Evolutionary conservation across 2,113 vertebrate species (phyloP).

Genomic region (Caracal caracal): DNA sequence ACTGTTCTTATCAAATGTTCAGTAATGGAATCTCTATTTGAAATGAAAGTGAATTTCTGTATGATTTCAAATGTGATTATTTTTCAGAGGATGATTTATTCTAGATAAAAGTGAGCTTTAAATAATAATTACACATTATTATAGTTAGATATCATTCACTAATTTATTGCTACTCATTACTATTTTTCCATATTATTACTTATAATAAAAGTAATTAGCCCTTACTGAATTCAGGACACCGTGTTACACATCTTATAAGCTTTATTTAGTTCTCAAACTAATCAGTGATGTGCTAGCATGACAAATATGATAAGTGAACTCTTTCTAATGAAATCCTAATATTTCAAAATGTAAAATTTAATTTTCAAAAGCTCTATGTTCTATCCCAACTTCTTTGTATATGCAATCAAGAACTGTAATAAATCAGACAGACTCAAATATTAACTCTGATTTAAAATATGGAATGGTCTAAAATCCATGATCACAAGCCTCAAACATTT

Average conservation of each 20-base stretch:
- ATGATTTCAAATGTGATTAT: neutral
- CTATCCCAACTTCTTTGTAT: neutral
- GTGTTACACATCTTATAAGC: neutral
- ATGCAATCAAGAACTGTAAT: neutral
- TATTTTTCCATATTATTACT: neutral
- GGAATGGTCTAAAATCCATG: neutral
- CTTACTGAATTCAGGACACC: neutral
- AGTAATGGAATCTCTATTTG: neutral
- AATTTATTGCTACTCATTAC: neutral
- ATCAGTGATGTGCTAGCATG: neutral
- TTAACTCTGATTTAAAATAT: neutral
- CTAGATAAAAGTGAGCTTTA: neutral
- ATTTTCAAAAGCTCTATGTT: neutral
- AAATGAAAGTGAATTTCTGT: neutral
- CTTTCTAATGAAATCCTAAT: neutral
- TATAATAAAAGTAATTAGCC: neutral
- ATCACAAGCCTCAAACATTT: neutral
- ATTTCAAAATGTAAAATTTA: neutral
- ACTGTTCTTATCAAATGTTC: neutral
- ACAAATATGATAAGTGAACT: neutral
- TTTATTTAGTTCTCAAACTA: slow-evolving; percentile 4
- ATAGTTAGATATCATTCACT: neutral
- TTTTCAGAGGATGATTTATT: slow-evolving; percentile 4
- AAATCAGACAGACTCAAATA: neutral
- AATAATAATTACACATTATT: neutral